Evolutionary conservation across 2,113 vertebrate genomes (phyloP), one percentile per base, ranked within the genome.

Genomic region (Hydrochoerus hydrochaeris): DNA sequence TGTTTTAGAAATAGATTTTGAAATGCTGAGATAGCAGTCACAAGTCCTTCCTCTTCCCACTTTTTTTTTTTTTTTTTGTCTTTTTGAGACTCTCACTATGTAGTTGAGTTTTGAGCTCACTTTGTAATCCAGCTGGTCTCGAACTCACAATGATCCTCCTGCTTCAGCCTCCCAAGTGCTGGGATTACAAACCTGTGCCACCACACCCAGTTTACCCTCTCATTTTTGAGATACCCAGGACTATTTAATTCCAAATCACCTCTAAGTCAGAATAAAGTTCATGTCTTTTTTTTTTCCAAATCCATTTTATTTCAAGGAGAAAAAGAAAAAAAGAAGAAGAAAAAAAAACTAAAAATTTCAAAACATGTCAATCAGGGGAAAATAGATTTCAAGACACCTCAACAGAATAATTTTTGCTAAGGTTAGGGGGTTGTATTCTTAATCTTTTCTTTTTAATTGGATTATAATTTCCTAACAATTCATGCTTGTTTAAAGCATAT

Each of bases 1-100:
- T 71, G 41, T 54, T 96, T 90, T 84, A 95, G 52, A 92, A 87
- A 81, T 1, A 58, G 81, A 57, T 19, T 69, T 85, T 73, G 87
- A 88, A 75, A 88, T 0, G 13, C 62, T 69, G 88, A 86, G 30
- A 58, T 54, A 69, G 26, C 14, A 80, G 35, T 52, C 69, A 86
- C 12, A 13, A 20, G 30, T n/a, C 28, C 30, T 32, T 5, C 17
- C 22, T 13, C 46, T 24, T 41, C 14, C 54, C n/a, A 44, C 54
- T 5, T 57, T 57, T 16, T 57, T 57, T 54, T 54, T 54, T 54
- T 54, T 0, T 57, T 19, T 54, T 19, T 57, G 54, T 57, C 54
- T 57, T 19, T 19, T 57, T 57, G 54, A 57, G 54, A 57, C 54
- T 19, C 17, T 57, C 17, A 57, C 4, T 57, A 19, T 57, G 54